A percentile compares a stretch with the other conserved stretches of the same genome.
phyloP scores from a whole-genome alignment of 2,888 invertebrate genomes.

The Stenodema calcarata region DNA sequence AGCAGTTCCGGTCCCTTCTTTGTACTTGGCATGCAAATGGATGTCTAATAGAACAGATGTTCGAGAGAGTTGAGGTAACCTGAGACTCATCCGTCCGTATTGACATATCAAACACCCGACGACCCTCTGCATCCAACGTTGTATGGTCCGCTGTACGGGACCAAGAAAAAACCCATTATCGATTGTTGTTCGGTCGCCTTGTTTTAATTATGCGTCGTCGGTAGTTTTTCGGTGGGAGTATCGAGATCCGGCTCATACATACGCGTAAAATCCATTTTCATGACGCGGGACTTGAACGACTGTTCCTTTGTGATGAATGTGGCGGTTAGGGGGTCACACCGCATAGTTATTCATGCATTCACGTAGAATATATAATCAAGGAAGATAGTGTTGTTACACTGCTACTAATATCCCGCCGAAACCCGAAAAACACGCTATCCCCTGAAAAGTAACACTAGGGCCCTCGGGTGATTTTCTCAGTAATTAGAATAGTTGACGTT shows the following conservation, averaged over 20 bases:
- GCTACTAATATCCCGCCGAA: background rate
- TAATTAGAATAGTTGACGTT: background rate
- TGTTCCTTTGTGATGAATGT: background rate
- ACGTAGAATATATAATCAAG: background rate
- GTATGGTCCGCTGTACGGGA: background rate
- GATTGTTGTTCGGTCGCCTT: conserved; percentile 13
- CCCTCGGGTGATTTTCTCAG: background rate
- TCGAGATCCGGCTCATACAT: background rate
- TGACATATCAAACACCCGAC: conserved; percentile 40
- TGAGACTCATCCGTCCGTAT: conserved; percentile 41
- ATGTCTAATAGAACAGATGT: conserved; percentile 49
- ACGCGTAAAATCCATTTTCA: background rate
- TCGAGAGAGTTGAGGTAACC: conserved; percentile 38
- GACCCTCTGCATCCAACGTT: background rate
- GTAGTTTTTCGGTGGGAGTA: background rate
- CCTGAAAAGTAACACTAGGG: background rate
- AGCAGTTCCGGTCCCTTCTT: conserved; percentile 48
- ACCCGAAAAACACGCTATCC: background rate
- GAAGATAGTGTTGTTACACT: background rate
- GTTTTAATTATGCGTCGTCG: conserved; percentile 20
- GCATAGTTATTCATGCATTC: background rate
- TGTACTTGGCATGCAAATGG: conserved; percentile 50
- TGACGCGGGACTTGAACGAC: background rate
- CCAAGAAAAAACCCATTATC: background rate
- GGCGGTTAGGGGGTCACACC: background rate